A percentile compares a stretch with the other conserved stretches of the same genome.
These are phyloP conservation scores for Drosophila rellima DNA, from an alignment of 2,888 invertebrate genomes.

Conservation along the genomic window DNA sequence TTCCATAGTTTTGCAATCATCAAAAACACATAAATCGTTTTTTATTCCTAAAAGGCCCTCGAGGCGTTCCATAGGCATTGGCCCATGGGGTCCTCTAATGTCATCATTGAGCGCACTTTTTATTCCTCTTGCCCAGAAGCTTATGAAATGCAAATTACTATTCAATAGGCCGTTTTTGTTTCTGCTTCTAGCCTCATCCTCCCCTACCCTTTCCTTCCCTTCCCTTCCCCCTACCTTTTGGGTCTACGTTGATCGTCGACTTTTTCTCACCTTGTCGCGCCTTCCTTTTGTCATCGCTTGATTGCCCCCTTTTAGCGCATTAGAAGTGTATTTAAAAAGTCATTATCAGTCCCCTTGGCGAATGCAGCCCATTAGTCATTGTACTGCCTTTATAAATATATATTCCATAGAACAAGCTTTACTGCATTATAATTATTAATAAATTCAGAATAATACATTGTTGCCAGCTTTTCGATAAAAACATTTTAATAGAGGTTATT, in stretches of 20 bases:
- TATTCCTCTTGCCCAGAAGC: slow-evolving; percentile 32
- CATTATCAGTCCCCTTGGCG: slow-evolving; percentile 69
- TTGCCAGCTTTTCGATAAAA: neutral
- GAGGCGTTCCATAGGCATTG: slow-evolving; percentile 38
- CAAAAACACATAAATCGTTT: slow-evolving; percentile 81
- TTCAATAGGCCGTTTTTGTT: slow-evolving; percentile 66
- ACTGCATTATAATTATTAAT: slow-evolving; percentile 21
- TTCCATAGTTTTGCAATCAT: slow-evolving; percentile 75
- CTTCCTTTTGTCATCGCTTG: slow-evolving; percentile 53
- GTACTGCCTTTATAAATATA: slow-evolving; percentile 8
- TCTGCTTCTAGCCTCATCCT: slow-evolving; percentile 21
- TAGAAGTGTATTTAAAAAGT: slow-evolving; percentile 78
- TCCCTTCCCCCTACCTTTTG: neutral
- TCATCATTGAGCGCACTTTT: slow-evolving; percentile 49
- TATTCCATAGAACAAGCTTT: slow-evolving; percentile 14
- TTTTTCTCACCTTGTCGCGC: slow-evolving; percentile 55
- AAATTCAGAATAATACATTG: neutral
- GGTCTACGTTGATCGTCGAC: slow-evolving; percentile 29
- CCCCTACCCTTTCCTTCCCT: slow-evolving; percentile 8
- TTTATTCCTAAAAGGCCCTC: slow-evolving; percentile 40
- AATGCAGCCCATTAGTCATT: slow-evolving; percentile 69
- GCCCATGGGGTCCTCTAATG: slow-evolving; percentile 56
- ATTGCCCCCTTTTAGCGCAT: slow-evolving; percentile 73
- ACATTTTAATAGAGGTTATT: neutral
- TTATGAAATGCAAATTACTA: slow-evolving; percentile 79